Evolutionary conservation across 2,797 vertebrate genomes (phyloP).

Genomic region (Notolepis coatsorum): DNA sequence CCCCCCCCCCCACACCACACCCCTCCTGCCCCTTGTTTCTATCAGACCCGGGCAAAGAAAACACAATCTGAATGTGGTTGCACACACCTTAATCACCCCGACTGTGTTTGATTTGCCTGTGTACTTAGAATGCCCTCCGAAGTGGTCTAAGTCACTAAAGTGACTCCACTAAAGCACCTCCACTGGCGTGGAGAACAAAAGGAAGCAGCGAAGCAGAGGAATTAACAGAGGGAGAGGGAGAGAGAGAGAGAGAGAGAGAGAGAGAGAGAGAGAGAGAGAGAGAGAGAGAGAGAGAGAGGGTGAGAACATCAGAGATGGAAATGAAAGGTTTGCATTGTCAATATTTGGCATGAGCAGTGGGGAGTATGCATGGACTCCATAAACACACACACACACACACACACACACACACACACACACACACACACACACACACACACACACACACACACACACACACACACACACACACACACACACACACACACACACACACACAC

Average conservation of each 20-base stretch:
- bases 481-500: constrained; percentile 3
- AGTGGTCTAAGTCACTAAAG: too few species aligned
- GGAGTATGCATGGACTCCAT: constrained; percentile 11
- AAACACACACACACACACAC: constrained; percentile 25
- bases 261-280: not conserved
- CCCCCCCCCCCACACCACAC: too few species aligned
- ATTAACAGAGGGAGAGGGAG: not conserved
- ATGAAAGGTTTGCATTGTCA: constrained; percentile 37
- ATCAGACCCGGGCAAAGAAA: not conserved
- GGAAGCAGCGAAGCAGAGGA: constrained; percentile 28
- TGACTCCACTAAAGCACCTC: too few species aligned
- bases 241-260: not conserved
- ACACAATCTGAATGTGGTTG: not conserved
- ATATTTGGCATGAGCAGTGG: constrained; percentile 40
- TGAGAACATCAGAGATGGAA: constrained; percentile 37
- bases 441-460: constrained; percentile 22
- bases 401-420: constrained; percentile 7
- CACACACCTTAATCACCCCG: too few species aligned
- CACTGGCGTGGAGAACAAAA: too few species aligned
- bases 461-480: constrained; percentile 2
- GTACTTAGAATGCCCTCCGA: too few species aligned
- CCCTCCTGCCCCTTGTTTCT: too few species aligned
- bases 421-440: constrained; percentile 6
- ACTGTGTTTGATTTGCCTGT: too few species aligned
- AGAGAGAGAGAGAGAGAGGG: not conserved